phyloP scores from a whole-genome alignment of 1,140 invertebrate species.

The Andrena cerasifolii region DNA sequence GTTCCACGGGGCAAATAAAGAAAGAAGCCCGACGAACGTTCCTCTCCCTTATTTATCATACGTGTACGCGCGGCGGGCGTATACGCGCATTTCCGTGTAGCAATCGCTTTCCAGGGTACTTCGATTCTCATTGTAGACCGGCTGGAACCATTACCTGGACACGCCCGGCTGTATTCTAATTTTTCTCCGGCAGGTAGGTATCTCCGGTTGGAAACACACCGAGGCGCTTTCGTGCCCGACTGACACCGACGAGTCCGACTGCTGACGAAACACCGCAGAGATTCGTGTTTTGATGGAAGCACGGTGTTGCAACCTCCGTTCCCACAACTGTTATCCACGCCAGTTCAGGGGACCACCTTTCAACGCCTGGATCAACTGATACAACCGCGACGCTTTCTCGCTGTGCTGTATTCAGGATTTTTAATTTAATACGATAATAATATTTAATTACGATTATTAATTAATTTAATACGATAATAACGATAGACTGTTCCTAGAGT shows the following conservation, averaged over 20 bases:
- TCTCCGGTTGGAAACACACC: conserved; percentile 26
- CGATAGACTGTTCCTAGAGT: too few species aligned
- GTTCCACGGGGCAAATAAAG: conserved; percentile 40
- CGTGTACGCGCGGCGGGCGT: conserved; percentile 12
- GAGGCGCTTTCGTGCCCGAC: conserved; percentile 21
- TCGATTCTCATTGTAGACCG: conserved; percentile 41
- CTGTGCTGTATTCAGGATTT: neutral
- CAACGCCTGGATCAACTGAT: neutral
- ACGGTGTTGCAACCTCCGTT: conserved; percentile 14
- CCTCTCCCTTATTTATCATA: conserved; percentile 59
- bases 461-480: too few species aligned
- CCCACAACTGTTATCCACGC: conserved; percentile 16
- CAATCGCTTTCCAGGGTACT: conserved; percentile 49
- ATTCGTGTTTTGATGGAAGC: conserved; percentile 29
- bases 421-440: too few species aligned
- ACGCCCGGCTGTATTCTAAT: conserved; percentile 50
- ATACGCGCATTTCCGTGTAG: conserved; percentile 39
- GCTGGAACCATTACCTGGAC: conserved; percentile 51
- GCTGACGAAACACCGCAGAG: conserved; percentile 27
- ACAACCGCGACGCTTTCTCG: neutral
- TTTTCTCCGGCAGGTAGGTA: conserved; percentile 27
- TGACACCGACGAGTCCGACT: conserved; percentile 17
- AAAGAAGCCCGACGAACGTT: conserved; percentile 36
- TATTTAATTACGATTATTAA: too few species aligned
- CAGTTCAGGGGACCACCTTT: neutral